phyloP scores from a whole-genome alignment of 2,797 vertebrate genomes.

The Rhynchotus rufescens region DNA sequence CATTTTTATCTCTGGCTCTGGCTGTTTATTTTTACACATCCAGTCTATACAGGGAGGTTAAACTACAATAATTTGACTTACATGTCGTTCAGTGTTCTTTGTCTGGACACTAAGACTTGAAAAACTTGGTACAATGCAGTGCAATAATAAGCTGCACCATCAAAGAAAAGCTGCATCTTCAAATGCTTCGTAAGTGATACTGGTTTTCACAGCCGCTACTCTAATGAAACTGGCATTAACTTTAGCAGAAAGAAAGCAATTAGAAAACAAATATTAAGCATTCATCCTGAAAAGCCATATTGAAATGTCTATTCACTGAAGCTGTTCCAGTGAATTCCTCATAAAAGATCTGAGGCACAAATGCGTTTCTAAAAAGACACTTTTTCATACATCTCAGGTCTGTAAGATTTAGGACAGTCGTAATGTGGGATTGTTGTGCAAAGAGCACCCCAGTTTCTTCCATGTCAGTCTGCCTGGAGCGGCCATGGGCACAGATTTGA shows the following conservation, averaged over 20 bases:
- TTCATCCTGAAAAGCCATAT: not conserved
- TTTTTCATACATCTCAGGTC: not conserved
- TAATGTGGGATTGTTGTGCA: not conserved
- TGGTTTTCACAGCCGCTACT: not conserved
- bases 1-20: not conserved
- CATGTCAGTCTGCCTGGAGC: not conserved
- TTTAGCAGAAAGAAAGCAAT: not conserved
- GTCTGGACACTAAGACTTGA: not conserved
- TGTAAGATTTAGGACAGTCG: not conserved
- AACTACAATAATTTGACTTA: not conserved
- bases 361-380: not conserved
- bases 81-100: not conserved
- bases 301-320: not conserved
- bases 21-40: not conserved
- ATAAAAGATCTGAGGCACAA: not conserved
- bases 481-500: not conserved
- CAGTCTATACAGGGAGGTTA: not conserved
- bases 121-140: not conserved
- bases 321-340: not conserved
- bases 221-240: not conserved
- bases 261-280: not conserved
- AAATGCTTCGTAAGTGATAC: not conserved
- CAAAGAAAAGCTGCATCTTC: not conserved
- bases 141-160: not conserved
- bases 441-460: not conserved